Conservation (phyloP, 2,113 vertebrate genomes). For the Corydoras maculifer region DNA sequence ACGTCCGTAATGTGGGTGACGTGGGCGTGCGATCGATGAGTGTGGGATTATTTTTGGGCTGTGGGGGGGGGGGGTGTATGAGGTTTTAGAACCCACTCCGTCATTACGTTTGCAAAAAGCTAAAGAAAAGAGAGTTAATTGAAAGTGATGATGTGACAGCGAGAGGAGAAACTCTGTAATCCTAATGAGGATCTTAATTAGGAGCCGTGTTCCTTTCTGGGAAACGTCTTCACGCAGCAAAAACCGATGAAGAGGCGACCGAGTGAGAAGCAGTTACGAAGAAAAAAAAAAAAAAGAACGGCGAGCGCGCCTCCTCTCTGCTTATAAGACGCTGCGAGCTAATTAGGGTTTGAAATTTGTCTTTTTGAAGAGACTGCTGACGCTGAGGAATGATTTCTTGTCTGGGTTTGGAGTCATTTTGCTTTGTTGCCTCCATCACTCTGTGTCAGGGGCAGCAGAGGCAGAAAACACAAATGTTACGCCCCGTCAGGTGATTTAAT, state of each 20-base stretch:
- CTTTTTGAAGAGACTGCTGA: slow-evolving; percentile 25
- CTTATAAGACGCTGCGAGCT: slow-evolving; percentile 1
- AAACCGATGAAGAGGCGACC: slow-evolving; percentile 26
- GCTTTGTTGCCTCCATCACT: not conserved
- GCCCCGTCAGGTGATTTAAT: no score
- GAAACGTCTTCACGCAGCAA: slow-evolving; percentile 22
- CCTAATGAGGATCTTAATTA: slow-evolving; percentile 40
- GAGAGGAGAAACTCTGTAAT: slow-evolving; percentile 21
- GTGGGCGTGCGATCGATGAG: no score
- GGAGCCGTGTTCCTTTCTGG: slow-evolving; percentile 18
- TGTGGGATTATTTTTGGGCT: no score
- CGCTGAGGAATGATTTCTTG: slow-evolving; percentile 19
- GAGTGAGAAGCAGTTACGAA: slow-evolving; percentile 3
- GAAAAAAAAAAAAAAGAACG: not conserved
- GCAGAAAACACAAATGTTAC: no score
- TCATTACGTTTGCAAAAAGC: no score
- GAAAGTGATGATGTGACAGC: not conserved
- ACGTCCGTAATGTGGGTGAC: no score
- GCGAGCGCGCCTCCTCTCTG: slow-evolving; percentile 5
- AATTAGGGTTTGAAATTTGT: slow-evolving; percentile 25
- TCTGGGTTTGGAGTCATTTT: not conserved
- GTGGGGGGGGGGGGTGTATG: no score
- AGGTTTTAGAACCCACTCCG: no score
- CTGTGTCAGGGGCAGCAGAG: not conserved
- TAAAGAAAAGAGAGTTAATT: no score